Evolutionary conservation across 2,113 vertebrate genomes (phyloP), one percentile per base, ranked within the genome.

Genomic region (Hemibagrus wyckioides): DNA sequence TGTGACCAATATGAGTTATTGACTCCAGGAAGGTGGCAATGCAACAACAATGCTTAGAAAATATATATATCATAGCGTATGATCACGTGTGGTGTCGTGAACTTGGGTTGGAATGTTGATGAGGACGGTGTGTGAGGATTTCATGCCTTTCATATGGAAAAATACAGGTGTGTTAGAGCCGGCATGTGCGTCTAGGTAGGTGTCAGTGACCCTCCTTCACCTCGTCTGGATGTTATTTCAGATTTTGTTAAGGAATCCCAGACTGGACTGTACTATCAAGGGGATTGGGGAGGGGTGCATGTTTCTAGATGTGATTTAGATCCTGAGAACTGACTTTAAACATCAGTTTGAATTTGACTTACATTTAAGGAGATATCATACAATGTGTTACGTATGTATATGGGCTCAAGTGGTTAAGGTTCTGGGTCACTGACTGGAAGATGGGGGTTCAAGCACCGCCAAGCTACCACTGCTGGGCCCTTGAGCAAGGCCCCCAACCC

Each of bases 151-250:
- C 65, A 63, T 75, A 54, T 85, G 79, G 33, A n/a, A 56, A 82
- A 57, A 14, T 67, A 30, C 81, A 69, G 67, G 82, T 86, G 69
- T 84, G n/a, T 19, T 59, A 21, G 36, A n/a, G 67, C 63, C 48
- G 10, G 21, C 82, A 71, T 48, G 17, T 52, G 63, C 36, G 10
- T 83, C 10, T 89, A 85, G 83, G 77, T 80, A 85, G 63, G 71
- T 89, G 69, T 86, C 56, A 56, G 76, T 82, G 77, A 94, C 94
- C 91, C 87, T 63, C 91, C 90, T 91, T 89, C 88, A 93, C 92
- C 93, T 94, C 95, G 95, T 96, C 94, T 96, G 95, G 95, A 95
- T 95, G 94, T 94, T 95, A 95, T 96, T 95, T 95, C 92, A 95
- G 92, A 89, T 93, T 93, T 95, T 93, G 93, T 94, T 92, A 94